A percentile compares a stretch with the other conserved stretches of the same genome.
Conservation (phyloP, 2,113 vertebrate genomes). For the Chaenocephalus aceratus region DNA sequence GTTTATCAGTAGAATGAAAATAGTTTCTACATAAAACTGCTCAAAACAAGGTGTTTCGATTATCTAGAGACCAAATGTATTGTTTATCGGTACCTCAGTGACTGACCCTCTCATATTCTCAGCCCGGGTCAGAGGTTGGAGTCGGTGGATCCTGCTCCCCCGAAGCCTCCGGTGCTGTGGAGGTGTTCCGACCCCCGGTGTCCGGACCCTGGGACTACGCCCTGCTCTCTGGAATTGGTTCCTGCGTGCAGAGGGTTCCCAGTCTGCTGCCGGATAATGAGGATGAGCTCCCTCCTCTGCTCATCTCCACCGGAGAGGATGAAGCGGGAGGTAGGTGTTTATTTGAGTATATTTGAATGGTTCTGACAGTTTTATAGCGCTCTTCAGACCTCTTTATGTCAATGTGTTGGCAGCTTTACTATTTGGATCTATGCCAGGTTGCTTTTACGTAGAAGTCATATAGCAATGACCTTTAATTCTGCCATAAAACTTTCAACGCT, state of each 20-base stretch:
- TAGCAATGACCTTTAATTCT: neutral
- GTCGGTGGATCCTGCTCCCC: slow-evolving; percentile 15
- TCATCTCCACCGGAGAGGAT: slow-evolving; percentile 84
- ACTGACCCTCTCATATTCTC: slow-evolving; percentile 18
- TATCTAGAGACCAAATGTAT: too few species aligned
- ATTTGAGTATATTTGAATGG: neutral
- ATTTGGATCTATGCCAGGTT: too few species aligned
- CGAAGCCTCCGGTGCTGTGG: slow-evolving; percentile 62
- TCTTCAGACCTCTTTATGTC: too few species aligned
- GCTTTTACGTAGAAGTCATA: too few species aligned
- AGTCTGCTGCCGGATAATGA: slow-evolving; percentile 89
- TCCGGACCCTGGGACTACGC: slow-evolving; percentile 84
- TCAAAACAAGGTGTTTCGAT: too few species aligned
- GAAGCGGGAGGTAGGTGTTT: slow-evolving; percentile 83
- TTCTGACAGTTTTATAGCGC: neutral
- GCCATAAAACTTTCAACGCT: neutral
- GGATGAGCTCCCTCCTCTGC: slow-evolving; percentile 89
- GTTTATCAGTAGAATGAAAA: too few species aligned
- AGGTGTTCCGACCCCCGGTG: slow-evolving; percentile 53
- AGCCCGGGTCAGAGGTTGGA: slow-evolving; percentile 50
- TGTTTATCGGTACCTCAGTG: too few species aligned
- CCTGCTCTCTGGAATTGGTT: slow-evolving; percentile 85
- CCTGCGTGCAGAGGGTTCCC: slow-evolving; percentile 77
- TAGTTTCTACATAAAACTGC: too few species aligned
- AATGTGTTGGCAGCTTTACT: too few species aligned